Conservation (phyloP, 2,113 vertebrate genomes). For the Spizaetus ornatus region DNA sequence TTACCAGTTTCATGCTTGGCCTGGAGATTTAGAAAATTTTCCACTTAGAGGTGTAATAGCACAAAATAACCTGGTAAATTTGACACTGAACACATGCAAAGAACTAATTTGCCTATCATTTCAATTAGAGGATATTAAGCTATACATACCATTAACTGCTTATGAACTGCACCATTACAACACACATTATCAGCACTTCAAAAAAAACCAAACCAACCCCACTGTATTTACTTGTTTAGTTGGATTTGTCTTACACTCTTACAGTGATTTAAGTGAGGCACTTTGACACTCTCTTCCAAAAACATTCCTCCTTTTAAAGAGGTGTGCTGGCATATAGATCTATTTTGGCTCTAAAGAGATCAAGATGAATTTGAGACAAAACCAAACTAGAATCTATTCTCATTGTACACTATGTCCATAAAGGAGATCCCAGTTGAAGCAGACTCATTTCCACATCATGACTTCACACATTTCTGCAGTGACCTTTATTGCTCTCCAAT, state of each 20-base stretch:
- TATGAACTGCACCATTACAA: not conserved
- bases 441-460: not conserved
- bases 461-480: not conserved
- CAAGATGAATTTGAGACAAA: not conserved
- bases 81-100: not conserved
- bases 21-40: conserved; percentile 70
- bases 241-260: not conserved
- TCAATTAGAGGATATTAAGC: not conserved
- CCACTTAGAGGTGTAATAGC: not conserved
- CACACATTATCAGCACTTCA: not conserved
- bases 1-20: conserved; percentile 98
- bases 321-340: not conserved
- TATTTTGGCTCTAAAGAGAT: not conserved
- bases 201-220: not conserved
- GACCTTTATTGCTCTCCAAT: not conserved
- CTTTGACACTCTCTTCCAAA: not conserved
- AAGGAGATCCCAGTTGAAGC: not conserved
- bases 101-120: not conserved
- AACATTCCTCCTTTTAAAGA: not conserved
- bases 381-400: not conserved
- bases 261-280: not conserved
- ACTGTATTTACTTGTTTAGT: not conserved
- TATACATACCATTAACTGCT: not conserved
- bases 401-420: not conserved
- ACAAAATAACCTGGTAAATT: not conserved